Conservation (phyloP, 1,140 invertebrate species). For the Agraylea sexmaculata region DNA sequence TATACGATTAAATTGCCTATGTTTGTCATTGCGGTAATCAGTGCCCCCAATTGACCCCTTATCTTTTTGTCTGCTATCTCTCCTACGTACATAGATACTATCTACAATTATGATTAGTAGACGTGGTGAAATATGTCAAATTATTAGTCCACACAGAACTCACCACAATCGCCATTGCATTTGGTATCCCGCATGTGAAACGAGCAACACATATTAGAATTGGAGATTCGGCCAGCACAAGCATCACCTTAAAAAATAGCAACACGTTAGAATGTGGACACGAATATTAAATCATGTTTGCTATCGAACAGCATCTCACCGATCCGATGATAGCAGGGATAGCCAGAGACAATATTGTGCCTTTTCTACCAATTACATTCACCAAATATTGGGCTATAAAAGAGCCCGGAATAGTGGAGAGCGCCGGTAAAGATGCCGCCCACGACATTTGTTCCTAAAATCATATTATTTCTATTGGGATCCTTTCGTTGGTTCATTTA, state of each 20-base stretch:
- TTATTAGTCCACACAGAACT: slow-evolving; percentile 22
- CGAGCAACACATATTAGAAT: slow-evolving; percentile 40
- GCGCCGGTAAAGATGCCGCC: slow-evolving; percentile 53
- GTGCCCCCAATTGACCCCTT: slow-evolving; percentile 52
- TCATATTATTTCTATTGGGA: neutral
- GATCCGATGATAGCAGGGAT: slow-evolving; percentile 40
- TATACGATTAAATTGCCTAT: slow-evolving; percentile 47
- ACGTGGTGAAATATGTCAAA: slow-evolving; percentile 34
- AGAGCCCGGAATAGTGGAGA: slow-evolving; percentile 53
- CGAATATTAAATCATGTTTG: too few relatives aligned
- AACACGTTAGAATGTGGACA: slow-evolving; percentile 25
- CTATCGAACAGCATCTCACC: too few relatives aligned
- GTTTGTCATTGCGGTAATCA: slow-evolving; percentile 56
- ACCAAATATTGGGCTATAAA: slow-evolving; percentile 41
- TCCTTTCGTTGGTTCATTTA: neutral
- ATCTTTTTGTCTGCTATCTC: slow-evolving; percentile 59
- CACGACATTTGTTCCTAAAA: slow-evolving; percentile 43
- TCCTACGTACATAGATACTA: slow-evolving; percentile 52
- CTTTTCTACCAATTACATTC: slow-evolving; percentile 51
- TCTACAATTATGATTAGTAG: slow-evolving; percentile 29
- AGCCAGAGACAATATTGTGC: slow-evolving; percentile 44
- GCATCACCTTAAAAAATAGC: slow-evolving; percentile 47
- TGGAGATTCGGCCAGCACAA: slow-evolving; percentile 38
- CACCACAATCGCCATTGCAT: slow-evolving; percentile 47
- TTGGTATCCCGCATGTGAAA: slow-evolving; percentile 44